phyloP scores from a whole-genome alignment of 2,113 vertebrate genomes.

The Megatriorchis doriae region DNA sequence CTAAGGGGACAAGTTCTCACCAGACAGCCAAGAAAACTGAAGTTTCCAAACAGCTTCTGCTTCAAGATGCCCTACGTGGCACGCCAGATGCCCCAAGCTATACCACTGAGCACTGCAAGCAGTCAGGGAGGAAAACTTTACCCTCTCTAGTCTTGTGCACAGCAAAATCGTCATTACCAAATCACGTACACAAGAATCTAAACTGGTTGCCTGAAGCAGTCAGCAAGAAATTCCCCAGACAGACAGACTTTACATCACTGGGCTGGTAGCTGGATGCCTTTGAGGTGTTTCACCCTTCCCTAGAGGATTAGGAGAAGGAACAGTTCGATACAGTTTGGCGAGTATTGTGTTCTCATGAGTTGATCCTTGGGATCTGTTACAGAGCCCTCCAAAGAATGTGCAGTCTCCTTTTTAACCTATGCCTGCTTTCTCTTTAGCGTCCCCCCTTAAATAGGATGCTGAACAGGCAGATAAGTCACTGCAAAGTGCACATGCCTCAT shows the following conservation, averaged over 20 bases:
- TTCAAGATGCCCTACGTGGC: not conserved
- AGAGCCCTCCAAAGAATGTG: not conserved
- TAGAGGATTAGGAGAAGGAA: not conserved
- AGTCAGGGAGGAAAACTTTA: not conserved
- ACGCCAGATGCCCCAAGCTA: not conserved
- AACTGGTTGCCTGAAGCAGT: slow-evolving; percentile 5
- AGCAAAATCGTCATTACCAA: not conserved
- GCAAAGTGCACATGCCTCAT: not conserved
- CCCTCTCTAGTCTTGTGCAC: not conserved
- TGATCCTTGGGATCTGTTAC: not conserved
- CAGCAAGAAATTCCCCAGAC: slow-evolving; percentile 22
- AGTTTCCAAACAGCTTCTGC: not conserved
- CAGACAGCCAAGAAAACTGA: not conserved
- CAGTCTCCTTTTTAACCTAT: not conserved
- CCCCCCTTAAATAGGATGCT: not conserved
- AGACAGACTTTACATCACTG: not conserved
- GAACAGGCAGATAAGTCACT: not conserved
- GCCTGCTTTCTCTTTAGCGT: not conserved
- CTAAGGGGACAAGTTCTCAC: not conserved
- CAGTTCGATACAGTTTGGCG: not conserved
- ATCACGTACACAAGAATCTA: slow-evolving; percentile 2
- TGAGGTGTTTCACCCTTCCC: not conserved
- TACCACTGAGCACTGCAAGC: not conserved
- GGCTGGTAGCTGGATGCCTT: slow-evolving; percentile 25
- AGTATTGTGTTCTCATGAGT: not conserved